Evolutionary conservation across 2,888 invertebrate species (phyloP).

Genomic region (Sesia apiformis): DNA sequence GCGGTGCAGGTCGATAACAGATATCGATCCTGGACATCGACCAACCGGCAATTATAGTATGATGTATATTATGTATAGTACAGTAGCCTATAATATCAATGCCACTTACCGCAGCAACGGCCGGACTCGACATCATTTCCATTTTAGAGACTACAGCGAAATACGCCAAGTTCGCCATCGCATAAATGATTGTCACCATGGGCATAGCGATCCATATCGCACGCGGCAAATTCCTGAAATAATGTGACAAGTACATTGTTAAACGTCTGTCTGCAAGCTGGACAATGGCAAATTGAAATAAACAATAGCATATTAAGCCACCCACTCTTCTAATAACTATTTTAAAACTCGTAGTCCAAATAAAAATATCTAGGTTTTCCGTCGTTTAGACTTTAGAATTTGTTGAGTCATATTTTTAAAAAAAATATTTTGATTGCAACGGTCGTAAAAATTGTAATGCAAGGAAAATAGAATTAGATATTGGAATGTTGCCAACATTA

Average conservation of each 20-base stretch:
- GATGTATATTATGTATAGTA: too few species aligned
- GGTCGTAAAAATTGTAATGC: background rate
- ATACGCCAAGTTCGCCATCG: conserved; percentile 92
- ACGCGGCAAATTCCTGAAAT: conserved; percentile 88
- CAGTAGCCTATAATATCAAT: too few species aligned
- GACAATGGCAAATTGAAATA: too few species aligned
- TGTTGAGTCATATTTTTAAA: background rate
- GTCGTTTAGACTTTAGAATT: too few species aligned
- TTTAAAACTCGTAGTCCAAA: too few species aligned
- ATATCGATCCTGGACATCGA: too few species aligned
- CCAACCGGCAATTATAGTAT: too few species aligned
- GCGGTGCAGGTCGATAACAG: too few species aligned
- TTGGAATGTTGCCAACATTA: background rate
- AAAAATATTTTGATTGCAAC: background rate
- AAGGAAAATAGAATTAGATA: background rate
- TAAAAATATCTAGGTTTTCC: too few species aligned
- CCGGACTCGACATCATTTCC: conserved; percentile 87
- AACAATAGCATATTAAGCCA: too few species aligned
- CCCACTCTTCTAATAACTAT: too few species aligned
- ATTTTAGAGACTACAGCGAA: conserved; percentile 88
- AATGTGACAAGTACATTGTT: background rate
- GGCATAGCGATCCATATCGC: conserved; percentile 97
- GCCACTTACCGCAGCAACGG: conserved; percentile 87
- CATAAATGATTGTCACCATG: conserved; percentile 91
- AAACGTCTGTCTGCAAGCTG: too few species aligned